Base-by-base conservation (phyloP, 2,113 vertebrate species). In the Dinomys branickii region DNA sequence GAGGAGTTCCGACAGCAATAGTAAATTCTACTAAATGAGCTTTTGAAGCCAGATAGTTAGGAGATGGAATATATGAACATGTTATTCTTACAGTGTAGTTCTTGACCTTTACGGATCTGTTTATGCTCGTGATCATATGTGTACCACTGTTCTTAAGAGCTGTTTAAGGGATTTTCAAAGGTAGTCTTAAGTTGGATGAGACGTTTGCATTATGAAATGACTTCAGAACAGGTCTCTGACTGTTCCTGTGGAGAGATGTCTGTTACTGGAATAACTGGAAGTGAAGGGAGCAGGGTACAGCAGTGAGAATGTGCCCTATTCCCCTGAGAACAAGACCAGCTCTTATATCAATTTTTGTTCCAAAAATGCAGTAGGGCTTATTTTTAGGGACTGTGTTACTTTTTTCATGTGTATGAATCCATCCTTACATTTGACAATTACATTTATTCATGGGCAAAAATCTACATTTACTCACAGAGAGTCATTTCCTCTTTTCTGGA, bases 121-220 rank as follows among this genome's bases (percentile, higher is more conserved):
- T n/a, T 61, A 22, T 7, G 69, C 19, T 59, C 16, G 71, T n/a
- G n/a, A n/a, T n/a, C n/a, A n/a, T n/a, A n/a, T n/a, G n/a, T n/a
- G n/a, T n/a, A n/a, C n/a, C n/a, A n/a, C n/a, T n/a, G n/a, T n/a
- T 94, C 30, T 50, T 89, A 4, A 16, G 20, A n/a, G 33, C 22
- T 82, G 5, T 78, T 71, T 94, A 86, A 90, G 63, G 20, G 4
- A 71, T 92, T 88, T 94, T 92, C n/a, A 52, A 92, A 84, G 19
- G 11, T 81, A 33, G 10, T 88, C 88, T 61, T 92, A 90, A 67
- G 65, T 82, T 92, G 83, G 94, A 69, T 90, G 52, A 85, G 4
- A 54, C 65, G 59, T 83, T 94, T 91, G n/a, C 41, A 90, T n/a
- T 24, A 8, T 78, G 20, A 63, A 13, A 56, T 95, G 44, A 77